These are phyloP conservation scores for Subacronicta megacephala DNA, from an alignment of 2,888 invertebrate genomes.

Conservation along the genomic window DNA sequence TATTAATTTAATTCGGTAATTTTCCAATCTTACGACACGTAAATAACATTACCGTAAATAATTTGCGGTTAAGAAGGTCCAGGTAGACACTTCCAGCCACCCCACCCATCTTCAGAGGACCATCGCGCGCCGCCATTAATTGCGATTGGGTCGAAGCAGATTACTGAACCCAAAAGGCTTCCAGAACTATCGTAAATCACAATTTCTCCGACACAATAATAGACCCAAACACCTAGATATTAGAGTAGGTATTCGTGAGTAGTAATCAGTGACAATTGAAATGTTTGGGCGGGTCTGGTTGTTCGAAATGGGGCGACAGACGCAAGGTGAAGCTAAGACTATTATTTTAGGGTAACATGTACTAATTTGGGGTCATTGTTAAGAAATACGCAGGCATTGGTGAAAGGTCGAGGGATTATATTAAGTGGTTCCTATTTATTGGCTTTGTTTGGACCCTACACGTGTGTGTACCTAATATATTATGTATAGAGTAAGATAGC, in stretches of 20 bases:
- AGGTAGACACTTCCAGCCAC: constrained; percentile 37
- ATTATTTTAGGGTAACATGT: constrained; percentile 78
- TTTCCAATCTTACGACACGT: background rate
- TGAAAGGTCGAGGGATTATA: constrained; percentile 36
- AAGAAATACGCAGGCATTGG: constrained; percentile 40
- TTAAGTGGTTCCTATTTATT: constrained; percentile 45
- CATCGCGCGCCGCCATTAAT: constrained; percentile 81
- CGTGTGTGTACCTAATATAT: background rate
- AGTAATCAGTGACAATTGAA: constrained; percentile 71
- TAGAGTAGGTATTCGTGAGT: constrained; percentile 65
- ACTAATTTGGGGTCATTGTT: constrained; percentile 75
- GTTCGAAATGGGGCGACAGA: constrained; percentile 69
- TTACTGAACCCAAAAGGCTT: constrained; percentile 80
- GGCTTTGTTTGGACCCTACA: constrained; percentile 7
- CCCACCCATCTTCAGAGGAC: constrained; percentile 62
- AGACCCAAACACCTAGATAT: constrained; percentile 52
- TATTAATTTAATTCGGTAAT: background rate
- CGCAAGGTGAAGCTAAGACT: constrained; percentile 70
- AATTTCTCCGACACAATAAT: constrained; percentile 56
- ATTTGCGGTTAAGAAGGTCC: constrained; percentile 9
- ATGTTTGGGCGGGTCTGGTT: constrained; percentile 60
- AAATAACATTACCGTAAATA: constrained; percentile 3
- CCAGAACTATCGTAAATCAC: constrained; percentile 77
- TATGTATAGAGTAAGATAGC: no score
- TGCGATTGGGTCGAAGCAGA: constrained; percentile 83